Conservation (phyloP, 2,888 invertebrate genomes). For the Anorthoa munda region DNA sequence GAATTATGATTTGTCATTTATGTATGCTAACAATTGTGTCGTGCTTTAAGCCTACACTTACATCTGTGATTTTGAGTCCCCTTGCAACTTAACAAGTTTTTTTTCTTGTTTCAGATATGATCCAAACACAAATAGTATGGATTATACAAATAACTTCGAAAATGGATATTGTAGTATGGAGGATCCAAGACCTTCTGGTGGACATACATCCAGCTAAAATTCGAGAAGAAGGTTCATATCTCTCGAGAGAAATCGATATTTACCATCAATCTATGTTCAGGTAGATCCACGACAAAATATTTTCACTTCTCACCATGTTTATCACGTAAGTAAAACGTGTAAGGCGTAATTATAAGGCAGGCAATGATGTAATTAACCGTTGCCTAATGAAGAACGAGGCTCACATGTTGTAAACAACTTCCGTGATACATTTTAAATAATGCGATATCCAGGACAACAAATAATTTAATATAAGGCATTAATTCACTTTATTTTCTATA, state of each 20-base stretch:
- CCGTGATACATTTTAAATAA: neutral
- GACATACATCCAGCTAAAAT: conserved; percentile 71
- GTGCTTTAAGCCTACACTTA: conserved; percentile 71
- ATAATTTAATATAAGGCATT: neutral
- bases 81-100: neutral
- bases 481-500: neutral
- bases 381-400: conserved; percentile 14
- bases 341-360: too few relatives aligned
- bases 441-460: neutral
- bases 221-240: conserved; percentile 62
- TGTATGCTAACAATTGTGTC: conserved; percentile 68
- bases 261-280: conserved; percentile 78
- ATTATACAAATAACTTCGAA: conserved; percentile 79
- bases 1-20: conserved; percentile 74
- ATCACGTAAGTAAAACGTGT: neutral
- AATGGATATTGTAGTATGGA: conserved; percentile 79
- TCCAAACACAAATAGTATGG: conserved; percentile 82
- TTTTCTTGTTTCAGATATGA: conserved; percentile 73
- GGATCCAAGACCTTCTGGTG: conserved; percentile 76
- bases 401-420: conserved; percentile 30
- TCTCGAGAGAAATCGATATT: conserved; percentile 71
- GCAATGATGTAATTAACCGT: neutral
- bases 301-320: neutral
- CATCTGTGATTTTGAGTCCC: conserved; percentile 74
- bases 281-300: conserved; percentile 57